Percentiles rank a stretch among this genome's conserved stretches.
Evolutionary conservation across 2,888 invertebrate species (phyloP).

Genomic region (Hemaris fuciformis): DNA sequence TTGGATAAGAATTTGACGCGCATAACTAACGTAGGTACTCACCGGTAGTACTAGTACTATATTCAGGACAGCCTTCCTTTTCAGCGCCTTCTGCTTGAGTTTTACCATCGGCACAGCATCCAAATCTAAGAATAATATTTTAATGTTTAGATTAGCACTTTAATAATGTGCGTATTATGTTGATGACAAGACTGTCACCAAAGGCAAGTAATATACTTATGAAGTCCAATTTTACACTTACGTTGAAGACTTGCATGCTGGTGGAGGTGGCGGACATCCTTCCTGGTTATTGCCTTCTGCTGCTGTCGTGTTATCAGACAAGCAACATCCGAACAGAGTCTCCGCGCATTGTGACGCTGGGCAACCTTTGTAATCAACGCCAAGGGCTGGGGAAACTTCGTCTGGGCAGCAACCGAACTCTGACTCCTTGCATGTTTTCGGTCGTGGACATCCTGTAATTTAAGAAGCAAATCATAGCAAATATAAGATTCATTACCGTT

Average conservation of each 20-base stretch:
- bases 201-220: too few species aligned
- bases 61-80: conserved; percentile 74
- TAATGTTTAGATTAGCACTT: not conserved
- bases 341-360: conserved; percentile 87
- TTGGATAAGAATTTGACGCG: too few species aligned
- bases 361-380: conserved; percentile 87
- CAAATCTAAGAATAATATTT: conserved; percentile 69
- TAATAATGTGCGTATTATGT: too few species aligned
- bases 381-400: conserved; percentile 88
- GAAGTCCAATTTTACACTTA: conserved; percentile 38
- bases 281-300: conserved; percentile 91
- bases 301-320: conserved; percentile 86
- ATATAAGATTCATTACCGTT: not conserved
- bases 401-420: conserved; percentile 91
- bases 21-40: too few species aligned
- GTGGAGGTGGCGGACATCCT: conserved; percentile 89
- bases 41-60: conserved; percentile 45
- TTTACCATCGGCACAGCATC: conserved; percentile 87
- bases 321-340: conserved; percentile 93
- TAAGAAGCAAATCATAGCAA: not conserved
- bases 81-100: conserved; percentile 85
- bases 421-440: conserved; percentile 88
- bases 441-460: conserved; percentile 86
- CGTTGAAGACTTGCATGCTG: conserved; percentile 80
- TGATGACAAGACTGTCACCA: too few species aligned